phyloP scores from a whole-genome alignment of 2,888 invertebrate species.

The Heteropelma amictum region DNA sequence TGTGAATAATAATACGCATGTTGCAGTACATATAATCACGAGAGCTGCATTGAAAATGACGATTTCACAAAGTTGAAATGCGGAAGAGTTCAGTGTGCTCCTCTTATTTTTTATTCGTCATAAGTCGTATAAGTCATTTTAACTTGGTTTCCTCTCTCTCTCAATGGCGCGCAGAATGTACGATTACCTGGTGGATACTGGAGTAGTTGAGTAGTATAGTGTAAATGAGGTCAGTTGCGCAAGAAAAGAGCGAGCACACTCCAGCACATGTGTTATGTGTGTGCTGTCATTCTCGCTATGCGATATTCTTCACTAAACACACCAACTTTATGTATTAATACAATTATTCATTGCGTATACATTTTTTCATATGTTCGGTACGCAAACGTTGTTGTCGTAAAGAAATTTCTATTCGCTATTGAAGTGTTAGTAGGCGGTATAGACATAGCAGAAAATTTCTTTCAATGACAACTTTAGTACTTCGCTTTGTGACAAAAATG shows the following conservation, averaged over 20 bases:
- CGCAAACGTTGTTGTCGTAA: no score
- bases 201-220: slow-evolving; percentile 54
- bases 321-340: not conserved
- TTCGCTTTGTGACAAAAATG: no score
- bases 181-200: slow-evolving; percentile 58
- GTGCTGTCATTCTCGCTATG: slow-evolving; percentile 19
- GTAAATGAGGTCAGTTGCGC: slow-evolving; percentile 62
- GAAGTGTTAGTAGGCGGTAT: no score
- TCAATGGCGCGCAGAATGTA: slow-evolving; percentile 10
- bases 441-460: no score
- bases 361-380: no score
- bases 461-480: no score
- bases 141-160: not conserved
- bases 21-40: not conserved
- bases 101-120: slow-evolving; percentile 32
- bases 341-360: no score
- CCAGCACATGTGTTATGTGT: slow-evolving; percentile 23
- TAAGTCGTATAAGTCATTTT: slow-evolving; percentile 1
- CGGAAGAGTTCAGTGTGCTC: slow-evolving; percentile 27
- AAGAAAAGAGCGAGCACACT: slow-evolving; percentile 54
- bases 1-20: not conserved
- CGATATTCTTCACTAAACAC: not conserved
- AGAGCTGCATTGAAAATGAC: slow-evolving; percentile 9
- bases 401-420: no score
- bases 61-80: slow-evolving; percentile 18